Conservation (phyloP, 2,113 vertebrate species). For the Paratilapia polleni region DNA sequence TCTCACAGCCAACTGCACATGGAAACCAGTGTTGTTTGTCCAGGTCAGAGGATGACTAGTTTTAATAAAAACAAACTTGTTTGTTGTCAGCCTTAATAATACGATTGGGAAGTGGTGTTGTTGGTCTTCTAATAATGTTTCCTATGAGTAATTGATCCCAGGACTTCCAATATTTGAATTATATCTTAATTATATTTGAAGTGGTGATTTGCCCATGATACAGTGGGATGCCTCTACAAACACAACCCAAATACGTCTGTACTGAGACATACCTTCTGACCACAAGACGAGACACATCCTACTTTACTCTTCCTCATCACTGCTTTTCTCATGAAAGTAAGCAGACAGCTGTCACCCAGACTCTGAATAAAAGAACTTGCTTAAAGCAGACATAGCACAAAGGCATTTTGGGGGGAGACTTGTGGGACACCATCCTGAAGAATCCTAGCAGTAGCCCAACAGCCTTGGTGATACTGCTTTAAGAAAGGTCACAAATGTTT, state of each 20-base stretch:
- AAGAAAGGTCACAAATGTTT: slow-evolving; percentile 31
- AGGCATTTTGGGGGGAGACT: neutral
- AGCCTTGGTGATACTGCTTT: slow-evolving; percentile 16
- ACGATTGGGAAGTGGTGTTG: neutral
- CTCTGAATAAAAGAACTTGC: slow-evolving; percentile 73
- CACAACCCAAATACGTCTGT: neutral
- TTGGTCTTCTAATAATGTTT: neutral
- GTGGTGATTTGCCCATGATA: neutral
- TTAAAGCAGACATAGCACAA: slow-evolving; percentile 51
- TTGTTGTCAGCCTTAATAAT: neutral
- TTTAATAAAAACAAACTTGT: neutral
- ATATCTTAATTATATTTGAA: neutral
- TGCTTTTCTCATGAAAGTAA: slow-evolving; percentile 38
- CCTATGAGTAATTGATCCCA: too few species aligned
- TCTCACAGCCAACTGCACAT: too few species aligned
- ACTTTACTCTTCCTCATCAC: neutral
- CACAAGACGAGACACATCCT: neutral
- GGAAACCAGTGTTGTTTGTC: too few species aligned
- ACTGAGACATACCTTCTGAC: slow-evolving; percentile 11
- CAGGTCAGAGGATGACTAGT: too few species aligned
- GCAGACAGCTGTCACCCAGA: slow-evolving; percentile 63
- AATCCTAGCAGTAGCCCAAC: slow-evolving; percentile 10
- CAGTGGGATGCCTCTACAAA: neutral
- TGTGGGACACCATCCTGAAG: slow-evolving; percentile 34
- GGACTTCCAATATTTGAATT: neutral